phyloP scores from a whole-genome alignment of 2,113 vertebrate genomes.

The Perccottus glenii region DNA sequence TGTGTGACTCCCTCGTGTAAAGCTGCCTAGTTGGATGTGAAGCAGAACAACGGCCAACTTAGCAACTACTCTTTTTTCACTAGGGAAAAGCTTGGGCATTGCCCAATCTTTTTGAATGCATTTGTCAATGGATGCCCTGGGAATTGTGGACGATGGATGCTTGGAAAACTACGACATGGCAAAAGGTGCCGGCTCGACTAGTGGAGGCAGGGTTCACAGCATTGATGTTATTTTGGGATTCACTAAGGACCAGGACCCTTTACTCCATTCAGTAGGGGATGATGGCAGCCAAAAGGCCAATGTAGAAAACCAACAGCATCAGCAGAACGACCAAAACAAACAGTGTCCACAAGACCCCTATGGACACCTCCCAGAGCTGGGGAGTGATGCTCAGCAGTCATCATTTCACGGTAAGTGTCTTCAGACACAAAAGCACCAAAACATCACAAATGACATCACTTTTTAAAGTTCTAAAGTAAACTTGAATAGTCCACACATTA shows the following conservation, averaged over 20 bases:
- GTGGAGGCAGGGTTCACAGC: constrained; percentile 78
- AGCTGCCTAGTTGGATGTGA: constrained; percentile 23
- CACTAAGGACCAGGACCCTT: constrained; percentile 81
- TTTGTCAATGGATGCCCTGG: constrained; percentile 81
- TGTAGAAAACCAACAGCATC: constrained; percentile 44
- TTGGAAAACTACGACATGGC: constrained; percentile 80
- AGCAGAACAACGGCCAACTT: constrained; percentile 16
- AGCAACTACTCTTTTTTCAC: constrained; percentile 16
- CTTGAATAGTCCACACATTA: background rate
- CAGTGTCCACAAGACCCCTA: constrained; percentile 43
- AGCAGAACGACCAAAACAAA: constrained; percentile 37
- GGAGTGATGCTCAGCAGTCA: constrained; percentile 55
- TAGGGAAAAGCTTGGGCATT: constrained; percentile 27
- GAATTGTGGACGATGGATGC: constrained; percentile 80
- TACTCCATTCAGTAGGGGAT: constrained; percentile 66
- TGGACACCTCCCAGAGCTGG: constrained; percentile 70
- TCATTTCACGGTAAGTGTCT: constrained; percentile 74
- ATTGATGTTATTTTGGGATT: constrained; percentile 84
- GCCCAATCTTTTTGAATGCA: constrained; percentile 73
- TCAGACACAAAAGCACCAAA: background rate
- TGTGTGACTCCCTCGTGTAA: constrained; percentile 10
- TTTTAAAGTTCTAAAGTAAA: background rate
- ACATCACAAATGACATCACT: background rate
- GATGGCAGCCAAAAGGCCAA: constrained; percentile 60
- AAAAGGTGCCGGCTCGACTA: constrained; percentile 72